Conservation (phyloP, 2,888 invertebrate genomes). For the Peribatodes rhomboidaria region DNA sequence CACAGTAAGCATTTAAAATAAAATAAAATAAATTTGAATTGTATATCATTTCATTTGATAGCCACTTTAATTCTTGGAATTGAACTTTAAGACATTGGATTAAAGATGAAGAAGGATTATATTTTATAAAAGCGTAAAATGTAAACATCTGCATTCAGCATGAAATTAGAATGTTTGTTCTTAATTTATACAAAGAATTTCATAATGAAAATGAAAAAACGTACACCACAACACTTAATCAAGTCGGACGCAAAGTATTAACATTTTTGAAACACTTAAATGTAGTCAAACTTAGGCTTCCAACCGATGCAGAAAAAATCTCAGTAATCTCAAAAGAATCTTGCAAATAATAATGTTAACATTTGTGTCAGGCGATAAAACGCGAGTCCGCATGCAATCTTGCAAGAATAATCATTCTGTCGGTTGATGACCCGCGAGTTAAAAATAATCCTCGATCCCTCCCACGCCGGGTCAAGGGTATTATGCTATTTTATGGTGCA, state of each 20-base stretch:
- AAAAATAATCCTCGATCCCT: slow-evolving; percentile 72
- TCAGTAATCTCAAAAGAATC: slow-evolving; percentile 10
- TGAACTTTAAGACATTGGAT: slow-evolving; percentile 13
- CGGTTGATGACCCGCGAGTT: slow-evolving; percentile 73
- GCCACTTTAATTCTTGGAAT: slow-evolving; percentile 20
- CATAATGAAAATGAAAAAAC: not conserved
- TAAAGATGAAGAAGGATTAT: slow-evolving; percentile 9
- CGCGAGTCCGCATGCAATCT: slow-evolving; percentile 54
- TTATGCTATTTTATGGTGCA: slow-evolving; percentile 55
- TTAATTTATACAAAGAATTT: slow-evolving; percentile 13
- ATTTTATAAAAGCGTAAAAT: slow-evolving; percentile 11
- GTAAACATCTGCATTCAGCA: slow-evolving; percentile 21
- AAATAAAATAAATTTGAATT: no score
- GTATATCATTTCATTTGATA: slow-evolving; percentile 41
- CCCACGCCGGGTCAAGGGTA: slow-evolving; percentile 76
- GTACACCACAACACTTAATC: not conserved
- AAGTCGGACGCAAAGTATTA: not conserved
- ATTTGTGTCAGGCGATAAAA: slow-evolving; percentile 46
- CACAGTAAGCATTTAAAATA: no score
- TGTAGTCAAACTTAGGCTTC: not conserved
- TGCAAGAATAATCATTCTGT: slow-evolving; percentile 55
- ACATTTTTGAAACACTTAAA: not conserved
- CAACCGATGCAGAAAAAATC: not conserved
- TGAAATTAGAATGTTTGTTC: slow-evolving; percentile 15
- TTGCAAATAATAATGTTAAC: slow-evolving; percentile 38